Conservation (phyloP, 1,140 invertebrate species). For the Choristoneura fumiferana region DNA sequence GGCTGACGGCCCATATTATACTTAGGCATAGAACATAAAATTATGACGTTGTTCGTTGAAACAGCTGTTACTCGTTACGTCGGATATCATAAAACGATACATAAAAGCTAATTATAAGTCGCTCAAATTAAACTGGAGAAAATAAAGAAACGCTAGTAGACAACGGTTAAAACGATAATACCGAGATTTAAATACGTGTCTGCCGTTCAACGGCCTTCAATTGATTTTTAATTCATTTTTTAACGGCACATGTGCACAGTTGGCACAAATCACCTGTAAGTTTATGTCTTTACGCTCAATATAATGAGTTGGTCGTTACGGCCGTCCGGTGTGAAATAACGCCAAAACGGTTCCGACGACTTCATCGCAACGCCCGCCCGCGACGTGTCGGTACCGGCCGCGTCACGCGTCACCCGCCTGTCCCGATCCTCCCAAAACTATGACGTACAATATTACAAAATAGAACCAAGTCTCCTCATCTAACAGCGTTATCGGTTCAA, state of each 20-base stretch:
- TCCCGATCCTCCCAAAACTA: no score
- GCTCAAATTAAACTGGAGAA: conserved; percentile 27
- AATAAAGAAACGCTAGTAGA: conserved; percentile 42
- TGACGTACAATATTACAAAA: no score
- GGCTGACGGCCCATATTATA: not conserved
- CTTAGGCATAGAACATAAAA: conserved; percentile 37
- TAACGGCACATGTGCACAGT: conserved; percentile 9
- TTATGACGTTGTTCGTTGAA: conserved; percentile 48
- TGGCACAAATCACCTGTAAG: conserved; percentile 15
- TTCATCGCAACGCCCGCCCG: not conserved
- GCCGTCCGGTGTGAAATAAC: conserved; percentile 13
- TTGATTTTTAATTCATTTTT: conserved; percentile 3
- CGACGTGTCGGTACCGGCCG: not conserved
- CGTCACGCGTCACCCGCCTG: conserved; percentile 9
- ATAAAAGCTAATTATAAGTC: conserved; percentile 61
- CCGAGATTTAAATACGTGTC: not conserved
- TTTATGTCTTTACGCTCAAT: conserved; percentile 11
- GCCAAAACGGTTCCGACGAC: conserved; percentile 1
- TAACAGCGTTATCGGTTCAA: no score
- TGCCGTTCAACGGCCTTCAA: not conserved
- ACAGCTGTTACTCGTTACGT: conserved; percentile 48
- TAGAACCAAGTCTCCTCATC: no score
- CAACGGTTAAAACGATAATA: conserved; percentile 8
- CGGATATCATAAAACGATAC: conserved; percentile 59
- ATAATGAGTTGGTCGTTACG: conserved; percentile 13